Evolutionary conservation across 2,797 vertebrate genomes (phyloP), one percentile per base, ranked within the genome.

Genomic region (Somateria mollissima): DNA sequence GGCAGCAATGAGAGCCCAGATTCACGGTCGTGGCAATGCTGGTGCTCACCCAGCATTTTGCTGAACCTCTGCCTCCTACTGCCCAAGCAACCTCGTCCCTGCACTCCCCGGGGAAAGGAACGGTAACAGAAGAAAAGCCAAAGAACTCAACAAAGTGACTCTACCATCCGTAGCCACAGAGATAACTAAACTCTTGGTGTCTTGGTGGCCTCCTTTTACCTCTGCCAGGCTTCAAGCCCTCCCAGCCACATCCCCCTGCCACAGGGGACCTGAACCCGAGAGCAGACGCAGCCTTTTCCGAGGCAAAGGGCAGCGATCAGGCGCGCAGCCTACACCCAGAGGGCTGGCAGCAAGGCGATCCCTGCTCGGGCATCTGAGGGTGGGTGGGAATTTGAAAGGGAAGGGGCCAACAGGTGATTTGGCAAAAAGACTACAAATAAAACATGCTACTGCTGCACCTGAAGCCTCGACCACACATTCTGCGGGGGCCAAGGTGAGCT

Each of bases 81-180:
- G 32, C 37, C 37, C 58, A 16, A 10, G 54, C 0, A 49, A 57
- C 89, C 19, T 28, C 39, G 18, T 27, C 37, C 43, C 43, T 34
- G 30, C 12, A 5, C 22, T 0, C 2, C 64, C 16, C 36, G 7
- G 54, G 45, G 65, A 34, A 28, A 32, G 0, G 2, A 12, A 49
- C 1, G 0, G 37, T 12, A 24, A 25, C 0, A 1, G 25, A 37
- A 2, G 13, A 36, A 43, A n/a, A 47, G 43, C 51, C 9, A 39
- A 45, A n/a, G 8, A 32, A 13, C 28, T 6, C 18, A 28, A 10
- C 54, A 11, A n/a, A 10, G 22, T 0, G 16, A 1, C 53, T 27
- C 20, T 3, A 0, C 0, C 12, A 21, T 3, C 0, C 1, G 47
- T 2, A 30, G 28, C 27, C 28, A 2, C 15, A 0, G 2, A 49